Base-by-base conservation (phyloP, 1,140 invertebrate species). In the Drosophila sp. region DNA sequence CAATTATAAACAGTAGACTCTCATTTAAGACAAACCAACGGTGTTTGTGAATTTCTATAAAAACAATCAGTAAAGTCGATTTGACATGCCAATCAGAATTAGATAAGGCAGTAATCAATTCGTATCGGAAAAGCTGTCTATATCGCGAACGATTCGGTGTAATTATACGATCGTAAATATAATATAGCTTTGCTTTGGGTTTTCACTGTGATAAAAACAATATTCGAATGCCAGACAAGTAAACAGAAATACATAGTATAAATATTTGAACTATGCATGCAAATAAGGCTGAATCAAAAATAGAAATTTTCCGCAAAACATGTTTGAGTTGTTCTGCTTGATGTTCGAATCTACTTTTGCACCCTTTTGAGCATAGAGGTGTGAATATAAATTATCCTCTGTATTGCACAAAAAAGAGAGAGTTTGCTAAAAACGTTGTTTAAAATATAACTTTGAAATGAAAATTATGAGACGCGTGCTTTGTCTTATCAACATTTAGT, bases 401-500 rank as follows among this genome's bases (percentile, higher is more conserved):
- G 17, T 0, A 17, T 17, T 17, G 17, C 17, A 17, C 17, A 17
- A 17, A 17, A 17, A 17, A 17, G 17, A 17, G 17, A 17, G 17
- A 17, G 2, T 30, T 30, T 30, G 30, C 30, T 4, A 30, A 30
- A 17, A 30, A 30, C 4, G 4, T 30, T 30, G 30, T 30, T 30
- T 30, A 30, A 4, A 2, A 30, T 3, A 30, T 30, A 30, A 30
- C 30, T 30, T 30, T 30, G 30, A 30, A 30, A 30, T 30, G 4
- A 41, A 17, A 41, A 27, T 50, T 50, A 27, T 3, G 7, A 27
- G 7, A 1, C 10, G 40, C 3, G 11, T 11, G 2, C 23, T 25
- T 50, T 47, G 44, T 50, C 44, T 50, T 50, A 50, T 50, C 44
- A 50, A 25, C 5, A 38, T 38, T 38, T 38, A 11, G 35, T 38